Evolutionary conservation across 2,113 vertebrate genomes (phyloP), one percentile per base, ranked within the genome.

Genomic region (Ranitomeya variabilis): DNA sequence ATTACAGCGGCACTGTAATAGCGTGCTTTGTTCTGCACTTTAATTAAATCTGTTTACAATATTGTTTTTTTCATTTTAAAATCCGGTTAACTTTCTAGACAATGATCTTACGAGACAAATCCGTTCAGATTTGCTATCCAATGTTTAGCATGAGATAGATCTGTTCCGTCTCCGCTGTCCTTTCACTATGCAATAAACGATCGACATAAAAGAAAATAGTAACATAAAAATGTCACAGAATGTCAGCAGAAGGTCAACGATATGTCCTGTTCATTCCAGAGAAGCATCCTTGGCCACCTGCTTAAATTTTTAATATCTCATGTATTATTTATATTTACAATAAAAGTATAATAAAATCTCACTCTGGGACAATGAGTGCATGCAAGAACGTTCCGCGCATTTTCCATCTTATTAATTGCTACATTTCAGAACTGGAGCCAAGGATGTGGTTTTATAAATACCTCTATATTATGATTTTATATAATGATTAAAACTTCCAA

Each of bases 291-390:
- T 78, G 57, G 18, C 85, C 74, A 79, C 74, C 60, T 78, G 69
- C 74, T 62, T 86, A 13, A 16, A 86, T 66, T 64, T 66, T 86
- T 86, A 86, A 78, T 77, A 62, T 66, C 74, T 77, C 37, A 86
- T 86, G 85, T 52, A 52, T 86, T 86, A 79, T 86, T 78, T 86
- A 86, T 78, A 79, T 66, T 85, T 79, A 86, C 85, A 86, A 74
- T 21, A 64, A 74, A n/a, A 86, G 31, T 10, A 54, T 78, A 66
- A 86, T 79, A 86, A 59, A 60, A 66, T 79, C 23, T 79, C 26
- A 79, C 74, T 66, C 7, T 78, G 37, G 54, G 31, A 86, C 73
- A 60, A 52, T 79, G 9, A 64, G 37, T 66, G 21, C 19, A 66
- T 31, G 45, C 12, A 21, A 23, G 23, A 86, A 62, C 26, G 14